These are phyloP conservation scores for Thereva unica DNA, from an alignment of 2,888 invertebrate genomes.

Conservation along the genomic window DNA sequence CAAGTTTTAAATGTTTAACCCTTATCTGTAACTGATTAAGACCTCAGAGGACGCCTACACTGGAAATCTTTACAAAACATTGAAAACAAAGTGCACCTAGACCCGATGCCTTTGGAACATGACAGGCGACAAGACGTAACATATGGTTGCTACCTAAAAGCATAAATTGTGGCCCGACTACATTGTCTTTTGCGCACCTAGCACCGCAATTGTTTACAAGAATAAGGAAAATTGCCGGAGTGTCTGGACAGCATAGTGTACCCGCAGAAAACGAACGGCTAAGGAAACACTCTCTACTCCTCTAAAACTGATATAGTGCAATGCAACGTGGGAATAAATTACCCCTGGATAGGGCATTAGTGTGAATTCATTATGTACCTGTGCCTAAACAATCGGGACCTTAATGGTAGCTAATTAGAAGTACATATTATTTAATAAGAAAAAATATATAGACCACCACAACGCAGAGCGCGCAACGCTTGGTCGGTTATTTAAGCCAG, in stretches of 20 bases:
- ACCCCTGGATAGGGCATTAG: conserved; percentile 13
- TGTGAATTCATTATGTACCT: conserved; percentile 16
- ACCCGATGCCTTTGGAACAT: conserved; percentile 22
- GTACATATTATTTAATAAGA: no score
- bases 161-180: conserved; percentile 32
- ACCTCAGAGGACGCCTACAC: conserved; percentile 29
- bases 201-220: conserved; percentile 32
- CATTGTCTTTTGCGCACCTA: conserved; percentile 32
- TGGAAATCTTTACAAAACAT: conserved; percentile 9
- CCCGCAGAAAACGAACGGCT: conserved; percentile 7
- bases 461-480: no score
- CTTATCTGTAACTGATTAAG: conserved; percentile 34
- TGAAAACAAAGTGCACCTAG: conserved; percentile 24
- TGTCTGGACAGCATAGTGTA: conserved; percentile 3
- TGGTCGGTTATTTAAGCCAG: no score
- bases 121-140: conserved; percentile 35
- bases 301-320: conserved; percentile 5
- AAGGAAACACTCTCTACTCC: neutral
- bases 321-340: conserved; percentile 23
- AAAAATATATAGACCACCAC: no score
- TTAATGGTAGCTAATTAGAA: no score
- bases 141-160: conserved; percentile 32
- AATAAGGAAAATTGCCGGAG: conserved; percentile 25
- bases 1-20: conserved; percentile 12
- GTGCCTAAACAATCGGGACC: no score